Evolutionary conservation across 2,888 invertebrate genomes (phyloP).

Genomic region (Phymatocera aterrima): DNA sequence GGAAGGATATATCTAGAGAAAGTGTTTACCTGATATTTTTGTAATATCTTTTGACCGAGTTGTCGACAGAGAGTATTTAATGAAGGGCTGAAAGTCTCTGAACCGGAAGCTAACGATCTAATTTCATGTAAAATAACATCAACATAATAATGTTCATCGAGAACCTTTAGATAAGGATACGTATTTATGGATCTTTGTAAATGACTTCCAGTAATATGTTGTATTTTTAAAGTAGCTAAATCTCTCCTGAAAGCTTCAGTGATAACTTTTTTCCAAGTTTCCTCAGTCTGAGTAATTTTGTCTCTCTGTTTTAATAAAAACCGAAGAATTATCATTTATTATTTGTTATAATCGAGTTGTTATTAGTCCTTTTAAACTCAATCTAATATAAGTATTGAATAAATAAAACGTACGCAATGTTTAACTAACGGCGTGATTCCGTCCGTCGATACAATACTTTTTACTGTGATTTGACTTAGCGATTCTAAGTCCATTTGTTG

Average conservation of each 20-base stretch:
- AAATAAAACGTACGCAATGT: slow-evolving; percentile 73
- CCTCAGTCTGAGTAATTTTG: slow-evolving; percentile 80
- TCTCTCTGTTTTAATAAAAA: slow-evolving; percentile 76
- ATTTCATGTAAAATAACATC: slow-evolving; percentile 84
- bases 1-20: neutral
- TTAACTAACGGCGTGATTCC: slow-evolving; percentile 69
- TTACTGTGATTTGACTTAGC: slow-evolving; percentile 81
- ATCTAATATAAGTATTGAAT: neutral
- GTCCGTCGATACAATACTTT: slow-evolving; percentile 78
- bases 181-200: slow-evolving; percentile 76
- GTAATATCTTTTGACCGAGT: slow-evolving; percentile 77
- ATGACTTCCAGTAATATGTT: slow-evolving; percentile 59
- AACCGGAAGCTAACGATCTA: slow-evolving; percentile 83
- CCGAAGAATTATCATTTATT: neutral
- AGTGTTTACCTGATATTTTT: slow-evolving; percentile 62
- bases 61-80: slow-evolving; percentile 80
- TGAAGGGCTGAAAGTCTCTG: slow-evolving; percentile 87
- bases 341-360: neutral
- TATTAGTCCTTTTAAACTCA: neutral
- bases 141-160: slow-evolving; percentile 78
- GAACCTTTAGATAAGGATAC: slow-evolving; percentile 84
- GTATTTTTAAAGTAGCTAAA: slow-evolving; percentile 80
- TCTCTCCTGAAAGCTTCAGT: slow-evolving; percentile 83
- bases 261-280: slow-evolving; percentile 82
- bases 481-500: slow-evolving; percentile 85